These are phyloP conservation scores for Hycleus phaleratus DNA, from an alignment of 1,140 invertebrate species.

Conservation along the genomic window DNA sequence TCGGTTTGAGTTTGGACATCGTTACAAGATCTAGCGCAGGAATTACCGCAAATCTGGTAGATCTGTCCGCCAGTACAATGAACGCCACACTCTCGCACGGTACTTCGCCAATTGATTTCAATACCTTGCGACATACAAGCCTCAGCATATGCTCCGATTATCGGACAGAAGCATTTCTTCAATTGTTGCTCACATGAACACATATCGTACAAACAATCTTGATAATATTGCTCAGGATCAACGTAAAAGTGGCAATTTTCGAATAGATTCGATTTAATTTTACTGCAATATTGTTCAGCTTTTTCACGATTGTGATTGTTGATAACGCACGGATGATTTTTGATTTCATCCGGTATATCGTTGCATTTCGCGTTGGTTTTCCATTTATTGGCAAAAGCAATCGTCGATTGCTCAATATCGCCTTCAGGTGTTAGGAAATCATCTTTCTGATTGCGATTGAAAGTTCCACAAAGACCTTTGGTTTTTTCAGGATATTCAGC, in stretches of 20 bases:
- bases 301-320: slow-evolving; percentile 59
- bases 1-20: slow-evolving; percentile 47
- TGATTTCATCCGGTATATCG: slow-evolving; percentile 47
- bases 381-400: slow-evolving; percentile 83
- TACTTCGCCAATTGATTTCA: slow-evolving; percentile 66
- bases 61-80: slow-evolving; percentile 69
- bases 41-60: slow-evolving; percentile 71
- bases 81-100: slow-evolving; percentile 71
- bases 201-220: slow-evolving; percentile 79
- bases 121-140: slow-evolving; percentile 63
- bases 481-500: slow-evolving; percentile 59
- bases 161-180: slow-evolving; percentile 67
- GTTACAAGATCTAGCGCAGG: slow-evolving; percentile 62
- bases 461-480: slow-evolving; percentile 80
- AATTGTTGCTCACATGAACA: slow-evolving; percentile 56
- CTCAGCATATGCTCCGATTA: slow-evolving; percentile 68
- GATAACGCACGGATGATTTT: slow-evolving; percentile 59
- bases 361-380: slow-evolving; percentile 67
- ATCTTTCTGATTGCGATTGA: slow-evolving; percentile 77
- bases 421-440: slow-evolving; percentile 82
- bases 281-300: slow-evolving; percentile 63
- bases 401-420: slow-evolving; percentile 65
- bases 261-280: slow-evolving; percentile 60
- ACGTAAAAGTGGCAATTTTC: slow-evolving; percentile 48
- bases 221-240: slow-evolving; percentile 68